These are phyloP conservation scores for Kryptolebias ocellatus DNA, from an alignment of 2,797 vertebrate species.

Conservation along the genomic window DNA sequence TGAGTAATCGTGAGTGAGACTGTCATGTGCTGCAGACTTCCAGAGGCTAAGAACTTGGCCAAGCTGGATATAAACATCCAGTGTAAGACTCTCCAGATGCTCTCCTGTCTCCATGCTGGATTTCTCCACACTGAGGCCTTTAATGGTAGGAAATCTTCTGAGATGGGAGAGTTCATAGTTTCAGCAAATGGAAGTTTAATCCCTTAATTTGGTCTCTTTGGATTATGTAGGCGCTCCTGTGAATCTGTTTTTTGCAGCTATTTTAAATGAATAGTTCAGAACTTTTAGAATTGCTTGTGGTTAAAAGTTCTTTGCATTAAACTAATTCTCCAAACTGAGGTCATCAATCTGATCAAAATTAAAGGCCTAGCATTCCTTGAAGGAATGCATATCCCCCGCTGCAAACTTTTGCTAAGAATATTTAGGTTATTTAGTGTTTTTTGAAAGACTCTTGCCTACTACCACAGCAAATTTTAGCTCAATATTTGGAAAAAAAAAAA, in stretches of 20 bases:
- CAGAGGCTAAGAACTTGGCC: constrained; percentile 76
- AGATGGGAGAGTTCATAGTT: constrained; percentile 35
- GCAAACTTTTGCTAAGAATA: too few relatives aligned
- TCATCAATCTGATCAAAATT: too few relatives aligned
- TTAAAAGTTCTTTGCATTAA: too few relatives aligned
- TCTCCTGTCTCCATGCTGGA: constrained; percentile 62
- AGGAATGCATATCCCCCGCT: too few relatives aligned
- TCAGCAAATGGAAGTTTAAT: not conserved
- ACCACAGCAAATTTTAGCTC: too few relatives aligned
- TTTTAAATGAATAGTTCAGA: not conserved
- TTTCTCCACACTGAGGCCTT: constrained; percentile 62
- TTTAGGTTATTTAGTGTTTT: too few relatives aligned
- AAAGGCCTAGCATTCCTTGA: too few relatives aligned
- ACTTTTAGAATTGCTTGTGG: too few relatives aligned
- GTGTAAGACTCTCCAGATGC: constrained; percentile 81
- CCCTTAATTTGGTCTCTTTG: not conserved
- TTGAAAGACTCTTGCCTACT: too few relatives aligned
- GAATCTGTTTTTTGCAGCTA: constrained; percentile 7
- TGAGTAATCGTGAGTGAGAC: constrained; percentile 62
- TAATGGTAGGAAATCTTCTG: constrained; percentile 70
- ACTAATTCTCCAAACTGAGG: too few relatives aligned
- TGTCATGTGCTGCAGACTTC: constrained; percentile 75
- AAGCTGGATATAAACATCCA: constrained; percentile 75
- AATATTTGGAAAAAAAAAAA: too few relatives aligned
- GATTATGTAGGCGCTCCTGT: too few relatives aligned